Base-by-base conservation (phyloP, 2,797 vertebrate genomes). In the Spondyliosoma cantharus region DNA sequence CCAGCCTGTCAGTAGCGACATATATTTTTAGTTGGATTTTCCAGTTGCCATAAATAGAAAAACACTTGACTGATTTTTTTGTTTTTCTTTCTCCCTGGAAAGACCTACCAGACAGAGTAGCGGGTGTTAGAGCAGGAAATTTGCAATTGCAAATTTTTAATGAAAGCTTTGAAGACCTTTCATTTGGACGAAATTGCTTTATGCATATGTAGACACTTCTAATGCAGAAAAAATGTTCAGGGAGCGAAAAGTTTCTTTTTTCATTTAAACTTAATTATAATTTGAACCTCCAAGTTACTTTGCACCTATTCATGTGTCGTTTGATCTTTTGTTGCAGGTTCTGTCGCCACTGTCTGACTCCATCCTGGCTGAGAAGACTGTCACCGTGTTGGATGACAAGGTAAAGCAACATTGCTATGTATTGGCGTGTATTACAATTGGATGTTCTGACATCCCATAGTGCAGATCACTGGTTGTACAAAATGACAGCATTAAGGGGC, bases 351-450 rank as follows among this genome's bases (percentile, higher is more conserved):
- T 98, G 60, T 99, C 97, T 0, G 98, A 99, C 88, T 97, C 98
- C 45, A 99, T 99, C 88, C 89, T 99, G 93, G 98, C 98, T 6
- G 98, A 99, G 92, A 99, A 97, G 91, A 98, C 98, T 0, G 96
- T 99, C 78, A 96, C 95, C 0, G 98, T 99, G 25, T 86, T 96
- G 83, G 97, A 99, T 61, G 98, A 99, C 85, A 96, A 97, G 16
- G 93, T 93, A 84, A 69, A 59, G 46, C 49, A 42, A 22, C 0
- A 46, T 13, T 53, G 4, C 20, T 20, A 32, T 68, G 67, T 27
- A 59, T 25, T 37, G 20, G 4, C 8, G 8, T 46, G 20, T 19
- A 37, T 43, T 50, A 52, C 50, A 43, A 50, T 16, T 52, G 32
- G 59, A 19, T 72, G 19, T 52, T 61, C 7, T 37, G 24, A 48